Percentiles rank a stretch among this genome's conserved stretches.
phyloP scores from a whole-genome alignment of 1,140 invertebrate genomes.

The Zeugodacus cucurbitae region DNA sequence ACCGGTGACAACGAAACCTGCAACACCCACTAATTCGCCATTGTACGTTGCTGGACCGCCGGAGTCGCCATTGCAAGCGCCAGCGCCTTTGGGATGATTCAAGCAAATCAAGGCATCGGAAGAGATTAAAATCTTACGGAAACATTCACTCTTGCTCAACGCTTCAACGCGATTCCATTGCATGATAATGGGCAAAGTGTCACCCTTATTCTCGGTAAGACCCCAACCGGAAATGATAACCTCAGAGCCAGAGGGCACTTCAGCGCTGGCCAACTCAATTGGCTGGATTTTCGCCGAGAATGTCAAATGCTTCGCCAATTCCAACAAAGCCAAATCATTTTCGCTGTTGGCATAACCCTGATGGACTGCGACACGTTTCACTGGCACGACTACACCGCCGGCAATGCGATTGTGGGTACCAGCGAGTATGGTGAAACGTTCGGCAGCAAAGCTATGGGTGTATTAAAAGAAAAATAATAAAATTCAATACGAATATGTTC shows the following conservation, averaged over 20 bases:
- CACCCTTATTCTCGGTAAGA: constrained; percentile 23
- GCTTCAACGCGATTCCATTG: constrained; percentile 41
- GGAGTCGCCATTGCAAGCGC: constrained; percentile 47
- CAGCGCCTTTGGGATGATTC: constrained; percentile 20
- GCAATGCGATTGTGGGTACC: constrained; percentile 57
- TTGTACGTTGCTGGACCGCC: constrained; percentile 47
- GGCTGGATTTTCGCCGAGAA: constrained; percentile 56
- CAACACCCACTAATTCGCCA: constrained; percentile 45
- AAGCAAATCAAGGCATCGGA: constrained; percentile 44
- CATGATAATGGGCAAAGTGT: constrained; percentile 31
- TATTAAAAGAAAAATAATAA: no score
- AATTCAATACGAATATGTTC: not conserved
- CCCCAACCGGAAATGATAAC: constrained; percentile 66
- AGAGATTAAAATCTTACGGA: constrained; percentile 36
- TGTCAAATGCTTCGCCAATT: constrained; percentile 53
- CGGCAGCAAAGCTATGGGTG: constrained; percentile 28
- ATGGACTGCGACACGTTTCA: constrained; percentile 58
- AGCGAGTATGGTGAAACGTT: constrained; percentile 53
- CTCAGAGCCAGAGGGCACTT: constrained; percentile 44
- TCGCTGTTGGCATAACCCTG: constrained; percentile 48
- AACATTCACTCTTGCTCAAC: constrained; percentile 35
- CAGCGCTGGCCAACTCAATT: constrained; percentile 48
- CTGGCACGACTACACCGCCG: constrained; percentile 57
- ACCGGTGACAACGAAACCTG: constrained; percentile 42
- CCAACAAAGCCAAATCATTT: constrained; percentile 68